A percentile compares a stretch with the other conserved stretches of the same genome.
These are phyloP conservation scores for Lanistes nyassanus DNA, from an alignment of 1,140 invertebrate genomes.

Conservation along the genomic window DNA sequence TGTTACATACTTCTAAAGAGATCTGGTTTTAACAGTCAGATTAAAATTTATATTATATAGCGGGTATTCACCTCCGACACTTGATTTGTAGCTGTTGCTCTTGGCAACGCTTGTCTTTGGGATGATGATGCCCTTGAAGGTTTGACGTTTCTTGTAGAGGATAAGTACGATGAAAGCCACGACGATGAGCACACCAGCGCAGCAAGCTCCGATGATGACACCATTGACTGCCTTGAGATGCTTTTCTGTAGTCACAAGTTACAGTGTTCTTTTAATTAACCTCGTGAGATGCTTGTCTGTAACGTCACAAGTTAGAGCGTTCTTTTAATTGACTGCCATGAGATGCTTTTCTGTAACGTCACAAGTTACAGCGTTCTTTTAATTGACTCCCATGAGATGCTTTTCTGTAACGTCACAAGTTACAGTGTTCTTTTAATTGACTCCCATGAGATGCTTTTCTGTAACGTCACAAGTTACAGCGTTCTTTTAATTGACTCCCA, in stretches of 20 bases:
- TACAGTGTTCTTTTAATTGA: too few relatives aligned
- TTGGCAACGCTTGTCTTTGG: slow-evolving; percentile 60
- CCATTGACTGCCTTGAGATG: slow-evolving; percentile 40
- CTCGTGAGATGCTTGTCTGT: neutral
- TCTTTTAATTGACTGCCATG: too few relatives aligned
- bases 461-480: slow-evolving; percentile 8
- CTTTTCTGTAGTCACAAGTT: slow-evolving; percentile 31
- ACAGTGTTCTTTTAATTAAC: neutral
- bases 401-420: too few relatives aligned
- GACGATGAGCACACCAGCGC: slow-evolving; percentile 40
- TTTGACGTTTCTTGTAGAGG: slow-evolving; percentile 61
- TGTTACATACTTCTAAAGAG: too few relatives aligned
- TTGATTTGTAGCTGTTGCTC: slow-evolving; percentile 64
- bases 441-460: slow-evolving; percentile 4
- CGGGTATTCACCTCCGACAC: slow-evolving; percentile 53
- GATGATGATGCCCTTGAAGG: slow-evolving; percentile 60
- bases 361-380: slow-evolving; percentile 9
- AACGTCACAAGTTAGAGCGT: too few relatives aligned
- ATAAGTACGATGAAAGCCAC: slow-evolving; percentile 47
- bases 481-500: slow-evolving; percentile 30
- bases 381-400: neutral
- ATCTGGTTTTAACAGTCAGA: too few relatives aligned
- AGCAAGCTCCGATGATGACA: slow-evolving; percentile 47
- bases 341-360: slow-evolving; percentile 13
- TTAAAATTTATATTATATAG: too few relatives aligned